Base-by-base conservation (phyloP, 2,797 vertebrate species). In the Pangasius krempfi region DNA sequence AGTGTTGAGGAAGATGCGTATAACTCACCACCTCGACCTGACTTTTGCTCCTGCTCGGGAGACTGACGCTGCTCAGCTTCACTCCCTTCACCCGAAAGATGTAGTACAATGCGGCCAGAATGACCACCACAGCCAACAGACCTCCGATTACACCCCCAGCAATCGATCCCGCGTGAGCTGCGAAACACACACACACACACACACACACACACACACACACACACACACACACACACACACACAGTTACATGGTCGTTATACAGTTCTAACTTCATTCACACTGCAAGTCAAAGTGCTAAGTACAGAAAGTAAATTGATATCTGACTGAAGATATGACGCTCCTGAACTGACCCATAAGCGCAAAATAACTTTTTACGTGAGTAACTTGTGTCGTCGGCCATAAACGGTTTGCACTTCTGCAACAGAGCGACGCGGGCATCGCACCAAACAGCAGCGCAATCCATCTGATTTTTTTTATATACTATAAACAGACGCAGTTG, bases 41-140 rank as follows among this genome's bases (percentile, higher is more conserved):
- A 44, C 10, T 90, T 44, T 54, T 25, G 0, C 86, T 81, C 83
- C 3, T 92, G 0, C 79, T 89, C 3, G 94, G 94, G 60, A 95
- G 87, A 16, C 92, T 93, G 16, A 94, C 0, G 33, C 25, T 2
- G 58, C 91, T 94, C 16, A 92, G 58, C 91, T 95, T 96, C 20
- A 94, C 92, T 0, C 94, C 94, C 5, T 92, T 89, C 30, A 96
- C 90, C 0, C n/a, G 90, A 85, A 96, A 92, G 80, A 93, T 2
- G 0, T 95, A 97, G 92, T 91, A 96, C 52, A 96, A 62, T 12
- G 91, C 8, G 12, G 93, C 96, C 1, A 88, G 56, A 5, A 95
- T 87, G 58, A 95, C 14, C 70, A 5, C 33, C 25, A 88, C 7
- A 0, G 93, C 4, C 76, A 94, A 0, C 0, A 95, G 14, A 27